These are phyloP conservation scores for Microtus oregoni DNA, from an alignment of 2,113 vertebrate genomes.

Conservation along the genomic window DNA sequence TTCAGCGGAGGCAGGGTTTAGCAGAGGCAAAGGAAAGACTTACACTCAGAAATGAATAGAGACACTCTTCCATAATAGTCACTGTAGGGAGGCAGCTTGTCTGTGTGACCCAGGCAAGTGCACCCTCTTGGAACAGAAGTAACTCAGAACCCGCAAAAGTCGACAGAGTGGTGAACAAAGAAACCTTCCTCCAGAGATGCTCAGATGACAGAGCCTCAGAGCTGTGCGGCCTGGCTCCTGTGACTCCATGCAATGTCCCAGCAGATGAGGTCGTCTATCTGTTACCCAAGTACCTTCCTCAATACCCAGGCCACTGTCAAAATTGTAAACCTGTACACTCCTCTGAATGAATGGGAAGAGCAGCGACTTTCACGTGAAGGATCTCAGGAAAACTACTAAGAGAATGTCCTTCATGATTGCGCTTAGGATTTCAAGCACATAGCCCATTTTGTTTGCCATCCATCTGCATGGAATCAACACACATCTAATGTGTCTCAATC, in stretches of 20 bases:
- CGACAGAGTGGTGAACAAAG: slow-evolving; percentile 89
- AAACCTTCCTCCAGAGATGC: slow-evolving; percentile 89
- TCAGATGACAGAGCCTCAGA: slow-evolving; percentile 88
- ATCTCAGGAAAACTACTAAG: slow-evolving; percentile 68
- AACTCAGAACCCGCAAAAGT: slow-evolving; percentile 90
- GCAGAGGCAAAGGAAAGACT: not conserved
- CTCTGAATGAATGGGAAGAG: slow-evolving; percentile 91
- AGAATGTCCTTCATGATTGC: not conserved
- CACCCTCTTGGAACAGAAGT: slow-evolving; percentile 93
- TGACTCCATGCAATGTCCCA: slow-evolving; percentile 89
- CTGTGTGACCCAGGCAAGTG: slow-evolving; percentile 90
- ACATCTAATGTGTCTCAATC: slow-evolving; percentile 88
- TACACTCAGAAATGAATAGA: not conserved
- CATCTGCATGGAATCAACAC: slow-evolving; percentile 90
- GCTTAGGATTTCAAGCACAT: slow-evolving; percentile 56
- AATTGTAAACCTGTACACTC: slow-evolving; percentile 91
- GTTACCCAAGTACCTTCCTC: slow-evolving; percentile 86
- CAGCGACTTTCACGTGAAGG: slow-evolving; percentile 89
- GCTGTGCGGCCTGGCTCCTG: slow-evolving; percentile 90
- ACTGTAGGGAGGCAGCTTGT: slow-evolving; percentile 85
- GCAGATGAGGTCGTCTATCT: slow-evolving; percentile 92
- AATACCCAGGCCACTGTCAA: slow-evolving; percentile 88
- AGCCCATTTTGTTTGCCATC: slow-evolving; percentile 90
- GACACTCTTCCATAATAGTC: accelerated
- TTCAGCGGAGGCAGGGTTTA: not conserved